These are phyloP conservation scores for Strigamia transsilvanica DNA, from an alignment of 2,888 invertebrate genomes.

Conservation along the genomic window DNA sequence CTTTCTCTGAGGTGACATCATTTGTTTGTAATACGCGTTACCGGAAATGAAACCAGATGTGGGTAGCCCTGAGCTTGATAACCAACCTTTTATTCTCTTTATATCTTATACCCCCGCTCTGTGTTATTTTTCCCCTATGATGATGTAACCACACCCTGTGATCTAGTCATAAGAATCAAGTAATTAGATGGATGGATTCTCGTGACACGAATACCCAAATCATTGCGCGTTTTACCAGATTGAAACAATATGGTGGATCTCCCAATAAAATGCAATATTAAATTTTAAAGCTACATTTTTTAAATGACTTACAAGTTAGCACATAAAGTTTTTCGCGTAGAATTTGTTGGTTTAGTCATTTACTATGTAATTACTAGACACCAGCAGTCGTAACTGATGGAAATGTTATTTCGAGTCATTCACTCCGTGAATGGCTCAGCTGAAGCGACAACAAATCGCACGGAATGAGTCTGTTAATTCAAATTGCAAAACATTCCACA, in stretches of 20 bases:
- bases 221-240: neutral
- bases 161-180: conserved; percentile 5
- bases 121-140: conserved; percentile 13
- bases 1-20: neutral
- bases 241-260: neutral
- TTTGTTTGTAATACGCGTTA: neutral
- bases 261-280: too few species aligned
- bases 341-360: neutral
- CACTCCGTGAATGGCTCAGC: neutral
- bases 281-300: too few species aligned
- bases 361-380: neutral
- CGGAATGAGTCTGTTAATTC: conserved; percentile 12
- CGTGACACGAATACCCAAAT: conserved; percentile 12
- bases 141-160: conserved; percentile 30
- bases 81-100: neutral
- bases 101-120: neutral
- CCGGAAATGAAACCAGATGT: conserved; percentile 50
- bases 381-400: neutral
- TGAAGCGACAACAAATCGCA: conserved; percentile 1
- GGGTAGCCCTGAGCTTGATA: conserved; percentile 39
- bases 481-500: neutral
- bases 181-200: conserved; percentile 23
- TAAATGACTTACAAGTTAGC: too few species aligned
- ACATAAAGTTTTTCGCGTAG: neutral
- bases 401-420: neutral